Evolutionary conservation across 2,113 vertebrate species (phyloP).

Genomic region (Anoplopoma fimbria): DNA sequence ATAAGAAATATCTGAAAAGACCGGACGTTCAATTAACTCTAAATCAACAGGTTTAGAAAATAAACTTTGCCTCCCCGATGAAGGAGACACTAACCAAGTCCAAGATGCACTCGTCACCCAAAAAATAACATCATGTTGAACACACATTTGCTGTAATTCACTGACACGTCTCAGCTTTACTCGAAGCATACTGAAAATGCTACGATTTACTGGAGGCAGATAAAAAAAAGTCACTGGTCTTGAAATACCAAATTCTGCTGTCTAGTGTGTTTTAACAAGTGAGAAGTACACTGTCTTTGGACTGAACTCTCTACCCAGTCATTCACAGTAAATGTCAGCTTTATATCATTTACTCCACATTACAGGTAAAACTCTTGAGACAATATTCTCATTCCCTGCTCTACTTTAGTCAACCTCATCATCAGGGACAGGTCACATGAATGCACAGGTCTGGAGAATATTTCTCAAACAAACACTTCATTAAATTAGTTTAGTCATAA

Average conservation of each 20-base stretch:
- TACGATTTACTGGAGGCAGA: conserved; percentile 7
- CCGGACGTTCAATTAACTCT: neutral
- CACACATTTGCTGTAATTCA: conserved; percentile 1
- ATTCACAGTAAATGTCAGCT: conserved; percentile 32
- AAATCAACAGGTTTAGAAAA: neutral
- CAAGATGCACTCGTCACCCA: neutral
- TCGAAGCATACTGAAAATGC: conserved; percentile 16
- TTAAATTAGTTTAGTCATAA: conserved; percentile 32
- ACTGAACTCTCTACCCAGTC: conserved; percentile 10
- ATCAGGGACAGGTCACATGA: conserved; percentile 40
- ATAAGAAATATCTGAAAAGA: neutral
- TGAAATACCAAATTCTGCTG: neutral
- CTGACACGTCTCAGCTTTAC: neutral
- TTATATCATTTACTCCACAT: conserved; percentile 36
- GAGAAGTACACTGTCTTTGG: neutral
- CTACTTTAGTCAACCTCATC: conserved; percentile 60
- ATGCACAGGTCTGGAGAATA: conserved; percentile 12
- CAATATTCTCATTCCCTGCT: conserved; percentile 61
- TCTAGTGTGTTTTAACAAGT: conserved; percentile 22
- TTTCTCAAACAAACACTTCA: conserved; percentile 45
- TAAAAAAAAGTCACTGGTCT: neutral
- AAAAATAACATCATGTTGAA: neutral
- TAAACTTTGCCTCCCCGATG: neutral
- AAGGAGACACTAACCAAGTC: neutral
- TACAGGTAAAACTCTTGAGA: conserved; percentile 53